Conservation (phyloP, 2,797 vertebrate genomes). For the Pygocentrus nattereri region DNA sequence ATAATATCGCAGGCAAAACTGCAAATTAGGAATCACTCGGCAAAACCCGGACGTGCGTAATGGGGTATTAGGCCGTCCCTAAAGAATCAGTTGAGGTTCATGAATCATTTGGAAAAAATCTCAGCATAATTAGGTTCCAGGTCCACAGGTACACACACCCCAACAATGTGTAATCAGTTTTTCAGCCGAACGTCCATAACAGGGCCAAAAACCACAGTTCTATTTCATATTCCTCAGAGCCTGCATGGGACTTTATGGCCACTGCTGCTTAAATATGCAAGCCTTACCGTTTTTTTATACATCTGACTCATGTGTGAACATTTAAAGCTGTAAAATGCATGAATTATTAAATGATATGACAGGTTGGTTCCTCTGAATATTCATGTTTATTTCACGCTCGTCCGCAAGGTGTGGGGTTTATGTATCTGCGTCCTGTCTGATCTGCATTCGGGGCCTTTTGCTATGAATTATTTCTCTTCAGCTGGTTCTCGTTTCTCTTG, state of each 20-base stretch:
- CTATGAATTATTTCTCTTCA: conserved; percentile 1
- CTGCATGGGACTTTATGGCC: neutral
- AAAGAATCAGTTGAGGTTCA: conserved; percentile 15
- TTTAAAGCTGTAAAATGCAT: neutral
- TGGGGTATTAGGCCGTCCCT: neutral
- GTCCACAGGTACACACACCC: neutral
- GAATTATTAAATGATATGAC: neutral
- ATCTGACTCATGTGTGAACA: no score
- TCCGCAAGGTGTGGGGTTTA: conserved; percentile 13
- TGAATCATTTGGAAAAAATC: conserved; percentile 9
- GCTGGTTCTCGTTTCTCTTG: neutral
- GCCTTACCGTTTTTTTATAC: no score
- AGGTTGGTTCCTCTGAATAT: neutral
- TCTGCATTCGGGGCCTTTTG: conserved; percentile 45
- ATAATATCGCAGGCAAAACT: neutral
- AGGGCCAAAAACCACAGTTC: neutral
- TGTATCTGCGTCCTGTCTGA: conserved; percentile 21
- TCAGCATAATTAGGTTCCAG: neutral
- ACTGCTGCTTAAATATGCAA: neutral
- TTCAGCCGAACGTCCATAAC: neutral
- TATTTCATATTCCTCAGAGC: neutral
- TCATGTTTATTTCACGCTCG: neutral
- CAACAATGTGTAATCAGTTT: conserved; percentile 10
- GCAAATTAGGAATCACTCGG: neutral
- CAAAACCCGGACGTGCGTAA: conserved; percentile 3